These are phyloP conservation scores for Lucilia cuprina DNA, from an alignment of 1,140 invertebrate species.

Conservation along the genomic window DNA sequence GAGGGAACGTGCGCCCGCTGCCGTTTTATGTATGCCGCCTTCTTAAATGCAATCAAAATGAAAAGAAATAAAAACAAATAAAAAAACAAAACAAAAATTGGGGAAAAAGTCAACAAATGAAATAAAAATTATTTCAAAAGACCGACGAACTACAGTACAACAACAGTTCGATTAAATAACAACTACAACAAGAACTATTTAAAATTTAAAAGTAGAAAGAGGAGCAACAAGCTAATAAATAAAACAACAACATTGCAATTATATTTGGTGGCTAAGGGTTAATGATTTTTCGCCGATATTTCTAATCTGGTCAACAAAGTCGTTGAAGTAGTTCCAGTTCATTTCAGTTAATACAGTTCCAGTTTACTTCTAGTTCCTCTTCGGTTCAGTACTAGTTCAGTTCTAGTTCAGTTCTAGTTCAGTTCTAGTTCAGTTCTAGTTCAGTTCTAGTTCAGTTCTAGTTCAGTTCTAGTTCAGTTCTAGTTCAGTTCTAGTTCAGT, in stretches of 20 bases:
- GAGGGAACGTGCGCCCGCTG: slow-evolving; percentile 34
- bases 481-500: no score
- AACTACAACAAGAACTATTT: not conserved
- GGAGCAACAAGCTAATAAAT: not conserved
- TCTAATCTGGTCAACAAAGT: no score
- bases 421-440: no score
- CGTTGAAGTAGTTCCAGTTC: no score
- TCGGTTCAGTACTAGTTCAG: no score
- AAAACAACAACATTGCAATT: not conserved
- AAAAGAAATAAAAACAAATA: not conserved
- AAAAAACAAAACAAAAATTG: not conserved
- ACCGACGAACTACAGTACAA: slow-evolving; percentile 2
- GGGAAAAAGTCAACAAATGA: not conserved
- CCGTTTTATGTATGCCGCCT: slow-evolving; percentile 19
- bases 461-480: no score
- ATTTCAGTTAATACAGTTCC: no score
- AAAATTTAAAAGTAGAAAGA: not conserved
- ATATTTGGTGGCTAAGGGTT: not conserved
- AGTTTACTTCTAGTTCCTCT: no score
- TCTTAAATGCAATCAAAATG: slow-evolving; percentile 22
- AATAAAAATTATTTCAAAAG: slow-evolving; percentile 5
- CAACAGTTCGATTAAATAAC: not conserved
- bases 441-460: no score
- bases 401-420: no score
- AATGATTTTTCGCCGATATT: no score